Evolutionary conservation across 2,888 invertebrate species (phyloP).

Genomic region (Lasioglossum pauxillum): DNA sequence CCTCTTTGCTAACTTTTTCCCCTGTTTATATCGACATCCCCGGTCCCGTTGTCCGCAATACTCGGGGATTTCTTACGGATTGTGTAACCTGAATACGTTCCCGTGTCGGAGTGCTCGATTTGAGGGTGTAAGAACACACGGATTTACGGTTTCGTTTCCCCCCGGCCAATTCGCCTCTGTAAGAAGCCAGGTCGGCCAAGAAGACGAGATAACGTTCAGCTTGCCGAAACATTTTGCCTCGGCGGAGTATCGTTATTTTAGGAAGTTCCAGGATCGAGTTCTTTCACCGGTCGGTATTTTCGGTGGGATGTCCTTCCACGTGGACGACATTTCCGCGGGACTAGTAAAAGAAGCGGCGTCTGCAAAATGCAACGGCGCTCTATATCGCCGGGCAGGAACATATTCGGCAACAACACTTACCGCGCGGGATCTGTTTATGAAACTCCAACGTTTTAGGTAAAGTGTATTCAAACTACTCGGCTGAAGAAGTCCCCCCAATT

Average conservation of each 20-base stretch:
- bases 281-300: constrained; percentile 1
- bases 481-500: constrained; percentile 65
- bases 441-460: constrained; percentile 66
- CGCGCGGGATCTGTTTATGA: constrained; percentile 59
- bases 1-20: no score
- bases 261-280: not conserved
- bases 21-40: no score
- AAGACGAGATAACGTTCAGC: not conserved
- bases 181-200: not conserved
- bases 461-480: constrained; percentile 70
- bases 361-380: constrained; percentile 51
- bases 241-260: not conserved
- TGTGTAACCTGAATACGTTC: not conserved
- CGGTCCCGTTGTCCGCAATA: no score
- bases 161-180: not conserved
- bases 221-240: not conserved
- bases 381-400: constrained; percentile 29
- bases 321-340: constrained; percentile 1
- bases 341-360: constrained; percentile 29
- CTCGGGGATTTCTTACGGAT: not conserved
- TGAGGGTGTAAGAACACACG: not conserved
- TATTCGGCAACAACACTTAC: constrained; percentile 58
- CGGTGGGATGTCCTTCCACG: not conserved
- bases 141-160: not conserved
- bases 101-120: not conserved